phyloP scores from a whole-genome alignment of 2,888 invertebrate genomes.

The Noctua comes region DNA sequence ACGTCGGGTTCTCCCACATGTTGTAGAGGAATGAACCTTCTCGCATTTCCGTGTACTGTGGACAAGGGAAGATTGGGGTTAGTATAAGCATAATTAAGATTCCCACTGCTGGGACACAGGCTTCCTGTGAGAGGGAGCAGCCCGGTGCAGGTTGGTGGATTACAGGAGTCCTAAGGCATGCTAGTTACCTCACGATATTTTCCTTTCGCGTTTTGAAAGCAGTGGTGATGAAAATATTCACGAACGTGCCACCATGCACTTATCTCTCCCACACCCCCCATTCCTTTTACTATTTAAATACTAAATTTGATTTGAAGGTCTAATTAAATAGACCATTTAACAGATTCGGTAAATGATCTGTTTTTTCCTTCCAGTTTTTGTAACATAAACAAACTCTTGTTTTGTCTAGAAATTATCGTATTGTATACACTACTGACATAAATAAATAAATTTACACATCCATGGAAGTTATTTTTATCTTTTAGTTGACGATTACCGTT shows the following conservation, averaged over 20 bases:
- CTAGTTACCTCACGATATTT: background rate
- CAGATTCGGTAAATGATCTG: background rate
- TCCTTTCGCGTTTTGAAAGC: background rate
- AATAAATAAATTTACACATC: conserved; percentile 3
- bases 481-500: background rate
- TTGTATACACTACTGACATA: background rate
- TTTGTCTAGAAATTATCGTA: conserved; percentile 1
- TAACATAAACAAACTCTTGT: background rate
- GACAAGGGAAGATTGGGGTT: conserved; percentile 40
- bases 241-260: background rate
- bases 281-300: background rate
- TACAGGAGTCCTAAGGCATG: background rate
- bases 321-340: background rate
- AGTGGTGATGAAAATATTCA: background rate
- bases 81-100: background rate
- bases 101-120: background rate
- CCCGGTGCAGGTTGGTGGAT: background rate
- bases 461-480: background rate
- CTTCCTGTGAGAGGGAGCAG: background rate
- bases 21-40: conserved; percentile 91
- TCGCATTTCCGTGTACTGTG: conserved; percentile 89
- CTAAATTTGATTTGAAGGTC: background rate
- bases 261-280: background rate
- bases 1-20: conserved; percentile 93
- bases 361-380: background rate